Evolutionary conservation across 2,113 vertebrate genomes (phyloP), one percentile per base, ranked within the genome.

Genomic region (Poeciliopsis prolifica): DNA sequence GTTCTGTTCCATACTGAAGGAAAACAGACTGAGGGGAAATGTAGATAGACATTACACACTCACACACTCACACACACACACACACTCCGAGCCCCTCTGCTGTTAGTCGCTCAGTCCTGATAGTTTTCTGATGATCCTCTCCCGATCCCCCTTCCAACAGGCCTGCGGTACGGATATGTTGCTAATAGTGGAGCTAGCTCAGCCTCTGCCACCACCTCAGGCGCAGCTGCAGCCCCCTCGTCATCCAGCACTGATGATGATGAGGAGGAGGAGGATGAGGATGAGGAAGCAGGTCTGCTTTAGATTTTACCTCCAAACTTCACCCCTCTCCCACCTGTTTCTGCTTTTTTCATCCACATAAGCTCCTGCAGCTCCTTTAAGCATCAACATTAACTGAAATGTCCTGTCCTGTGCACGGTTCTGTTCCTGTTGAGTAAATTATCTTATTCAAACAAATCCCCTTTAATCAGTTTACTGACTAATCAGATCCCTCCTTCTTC

Each of bases 271-370:
- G 96, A 97, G 66, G 94, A 95, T 85, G 96, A 96, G 91, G 96
- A 98, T 96, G 98, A 99, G 96, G 98, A 99, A 98, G 97, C 97
- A 99, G 98, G 98, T 99, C 96, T 96, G 97, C 96, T 96, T 95
- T 95, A 93, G 95, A 95, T 96, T 95, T 97, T 95, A 93, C 86
- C 71, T 74, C 63, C 60, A 24, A 54, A 24, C 70, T 51, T 28
- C 19, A 26, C 69, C 22, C 67, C 30, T 24, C 35, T 37, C 35
- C 35, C 11, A 2, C 28, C 44, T 42, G 11, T 51, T 67, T 26
- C 11, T 44, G 24, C 65, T 40, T 29, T 67, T 2, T 64, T 78
- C 81, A 72, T 24, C 24, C 65, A 14, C 78, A 73, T 30, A 5
- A 31, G 87, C 86, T 68, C 58, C 5, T 60, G 19, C 17, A 26